A percentile compares a stretch with the other conserved stretches of the same genome.
phyloP scores from a whole-genome alignment of 2,797 vertebrate genomes.

The Rhabdophis nuchalis region DNA sequence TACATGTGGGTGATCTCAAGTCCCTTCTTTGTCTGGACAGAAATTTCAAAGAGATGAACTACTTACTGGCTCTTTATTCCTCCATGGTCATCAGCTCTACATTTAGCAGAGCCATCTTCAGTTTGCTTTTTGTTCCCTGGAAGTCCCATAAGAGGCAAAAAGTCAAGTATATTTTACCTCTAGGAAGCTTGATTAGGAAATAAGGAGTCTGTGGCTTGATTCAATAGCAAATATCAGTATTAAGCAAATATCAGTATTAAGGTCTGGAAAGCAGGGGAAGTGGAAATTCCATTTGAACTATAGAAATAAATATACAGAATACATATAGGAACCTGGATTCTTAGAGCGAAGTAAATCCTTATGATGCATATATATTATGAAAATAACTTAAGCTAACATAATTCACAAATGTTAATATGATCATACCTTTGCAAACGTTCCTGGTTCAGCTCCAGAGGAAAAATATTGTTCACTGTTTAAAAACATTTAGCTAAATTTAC shows the following conservation, averaged over 20 bases:
- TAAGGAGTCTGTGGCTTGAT: background rate
- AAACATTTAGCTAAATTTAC: conserved; percentile 9
- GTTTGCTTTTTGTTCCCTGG: background rate
- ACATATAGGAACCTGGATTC: background rate
- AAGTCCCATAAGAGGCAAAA: background rate
- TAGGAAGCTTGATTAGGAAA: background rate
- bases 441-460: background rate
- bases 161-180: background rate
- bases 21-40: background rate
- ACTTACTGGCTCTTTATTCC: background rate
- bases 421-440: conserved; percentile 4
- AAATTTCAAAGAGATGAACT: background rate
- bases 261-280: background rate
- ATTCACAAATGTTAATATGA: conserved; percentile 22
- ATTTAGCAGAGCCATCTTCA: background rate
- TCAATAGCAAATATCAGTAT: background rate
- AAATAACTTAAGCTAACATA: conserved; percentile 32
- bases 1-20: background rate
- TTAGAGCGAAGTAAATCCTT: background rate
- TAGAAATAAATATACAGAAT: background rate
- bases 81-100: background rate
- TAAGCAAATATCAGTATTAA: background rate
- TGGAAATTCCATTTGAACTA: background rate
- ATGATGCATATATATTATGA: background rate
- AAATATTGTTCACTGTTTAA: conserved; percentile 2